Evolutionary conservation across 2,888 invertebrate species (phyloP), one percentile per base, ranked within the genome.

Genomic region (Pardosa pseudoannulata): DNA sequence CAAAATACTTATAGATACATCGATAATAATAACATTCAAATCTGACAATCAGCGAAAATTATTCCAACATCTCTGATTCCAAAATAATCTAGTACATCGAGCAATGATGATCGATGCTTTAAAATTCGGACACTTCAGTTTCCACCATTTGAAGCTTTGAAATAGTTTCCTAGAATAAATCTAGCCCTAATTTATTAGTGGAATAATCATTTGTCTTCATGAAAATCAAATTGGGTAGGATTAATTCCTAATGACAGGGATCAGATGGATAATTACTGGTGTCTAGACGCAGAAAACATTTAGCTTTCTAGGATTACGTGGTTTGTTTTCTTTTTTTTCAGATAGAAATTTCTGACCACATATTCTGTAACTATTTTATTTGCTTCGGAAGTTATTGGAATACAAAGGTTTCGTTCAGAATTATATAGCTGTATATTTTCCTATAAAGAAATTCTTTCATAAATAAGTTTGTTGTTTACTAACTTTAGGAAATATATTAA

Each of bases 151-250:
- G 23, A 1, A 5, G 23, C 23, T 56, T 3, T 3, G 19, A 16
- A 56, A 23, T 16, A 13, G 6, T 56, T 56, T 16, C 56, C 56
- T 56, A 23, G 56, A 56, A 56, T 56, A 23, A 56, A 23, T 56
- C 56, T 16, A 23, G 16, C 23, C 5, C 3, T 56, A 56, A 56
- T 56, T 56, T 19, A 56, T 56, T 56, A 23, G 23, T 23, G n/a
- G 23, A 23, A 2, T 3, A 23, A 56, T 23, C 19, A 56, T 56
- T 56, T 56, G 23, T 56, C 56, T 56, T 56, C 56, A 56, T 56
- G 56, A 23, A 56, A 56, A 56, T 56, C 23, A 56, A 56, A 56
- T 56, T 23, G 56, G 23, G 56, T 16, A 56, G 41, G 41, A 46
- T 46, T 46, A 46, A 46, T 9, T 46, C 41, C 41, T 46, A 46